Conservation (phyloP, 1,140 invertebrate species). For the Sitodiplosis mosellana region DNA sequence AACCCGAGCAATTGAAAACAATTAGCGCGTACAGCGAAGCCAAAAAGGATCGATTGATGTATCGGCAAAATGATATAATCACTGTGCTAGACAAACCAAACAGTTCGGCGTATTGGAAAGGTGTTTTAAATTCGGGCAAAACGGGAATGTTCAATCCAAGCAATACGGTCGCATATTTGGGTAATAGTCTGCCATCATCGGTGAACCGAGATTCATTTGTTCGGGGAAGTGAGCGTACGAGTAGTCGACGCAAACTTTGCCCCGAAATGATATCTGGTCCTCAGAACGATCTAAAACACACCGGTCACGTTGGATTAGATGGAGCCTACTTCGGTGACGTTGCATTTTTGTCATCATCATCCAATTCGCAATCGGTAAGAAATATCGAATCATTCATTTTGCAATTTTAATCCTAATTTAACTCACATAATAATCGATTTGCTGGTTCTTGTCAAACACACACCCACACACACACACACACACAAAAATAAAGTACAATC, state of each 20-base stretch:
- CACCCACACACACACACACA: not conserved
- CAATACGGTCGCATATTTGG: conserved; percentile 73
- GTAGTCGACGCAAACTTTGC: conserved; percentile 44
- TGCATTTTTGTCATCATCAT: conserved; percentile 45
- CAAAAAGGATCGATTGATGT: conserved; percentile 50
- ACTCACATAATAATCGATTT: not conserved
- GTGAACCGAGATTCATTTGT: conserved; percentile 16
- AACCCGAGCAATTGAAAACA: conserved; percentile 79
- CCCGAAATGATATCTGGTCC: conserved; percentile 93
- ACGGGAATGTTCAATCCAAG: conserved; percentile 77
- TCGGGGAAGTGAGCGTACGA: conserved; percentile 17
- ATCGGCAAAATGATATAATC: conserved; percentile 76
- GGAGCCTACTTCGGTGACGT: conserved; percentile 94
- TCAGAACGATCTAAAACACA: conserved; percentile 92
- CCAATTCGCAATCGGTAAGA: not conserved
- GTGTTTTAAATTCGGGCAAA: conserved; percentile 64
- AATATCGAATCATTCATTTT: not conserved
- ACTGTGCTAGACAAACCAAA: conserved; percentile 76
- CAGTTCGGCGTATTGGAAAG: conserved; percentile 54
- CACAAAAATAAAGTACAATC: conserved; percentile 37
- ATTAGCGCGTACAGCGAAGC: conserved; percentile 20
- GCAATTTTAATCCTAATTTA: not conserved
- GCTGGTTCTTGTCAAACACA: not conserved
- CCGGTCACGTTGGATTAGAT: conserved; percentile 89
- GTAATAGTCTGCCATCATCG: conserved; percentile 19